Percentiles rank a stretch among this genome's conserved stretches.
phyloP scores from a whole-genome alignment of 2,797 vertebrate genomes.

The Sebastes taczanowskii region DNA sequence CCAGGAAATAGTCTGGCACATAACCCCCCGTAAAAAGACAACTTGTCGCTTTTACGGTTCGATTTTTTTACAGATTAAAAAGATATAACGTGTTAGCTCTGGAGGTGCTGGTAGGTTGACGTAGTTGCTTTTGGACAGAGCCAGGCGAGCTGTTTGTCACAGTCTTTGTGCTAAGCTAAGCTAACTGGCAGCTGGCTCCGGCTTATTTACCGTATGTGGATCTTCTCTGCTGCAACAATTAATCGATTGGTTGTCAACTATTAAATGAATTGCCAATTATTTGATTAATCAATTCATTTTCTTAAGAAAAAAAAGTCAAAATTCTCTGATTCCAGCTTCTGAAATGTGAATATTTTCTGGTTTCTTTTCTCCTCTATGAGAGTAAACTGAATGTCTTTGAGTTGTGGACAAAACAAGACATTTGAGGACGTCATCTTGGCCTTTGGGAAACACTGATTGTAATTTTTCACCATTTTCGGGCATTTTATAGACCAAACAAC shows the following conservation, averaged over 20 bases:
- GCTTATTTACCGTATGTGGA: background rate
- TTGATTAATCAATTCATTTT: too few relatives aligned
- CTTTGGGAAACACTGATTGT: too few relatives aligned
- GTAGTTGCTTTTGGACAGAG: background rate
- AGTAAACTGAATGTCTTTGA: too few relatives aligned
- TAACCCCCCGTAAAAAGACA: background rate
- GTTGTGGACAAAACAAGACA: too few relatives aligned
- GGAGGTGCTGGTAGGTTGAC: background rate
- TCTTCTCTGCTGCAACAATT: background rate
- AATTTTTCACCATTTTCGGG: too few relatives aligned
- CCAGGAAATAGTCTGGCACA: background rate
- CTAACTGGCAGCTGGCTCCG: background rate
- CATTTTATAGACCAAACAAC: rapidly evolving
- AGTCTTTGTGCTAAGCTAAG: background rate
- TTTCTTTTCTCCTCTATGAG: too few relatives aligned
- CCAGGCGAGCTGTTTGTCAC: background rate
- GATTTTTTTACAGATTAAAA: background rate
- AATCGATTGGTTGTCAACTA: too few relatives aligned
- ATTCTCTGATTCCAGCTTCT: too few relatives aligned
- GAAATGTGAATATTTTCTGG: too few relatives aligned
- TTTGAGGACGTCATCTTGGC: too few relatives aligned
- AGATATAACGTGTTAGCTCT: background rate
- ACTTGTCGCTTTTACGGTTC: background rate
- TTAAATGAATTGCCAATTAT: too few relatives aligned
- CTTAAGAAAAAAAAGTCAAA: too few relatives aligned